Base-by-base conservation (phyloP, 1,140 invertebrate species). In the Drosophila asahinai region DNA sequence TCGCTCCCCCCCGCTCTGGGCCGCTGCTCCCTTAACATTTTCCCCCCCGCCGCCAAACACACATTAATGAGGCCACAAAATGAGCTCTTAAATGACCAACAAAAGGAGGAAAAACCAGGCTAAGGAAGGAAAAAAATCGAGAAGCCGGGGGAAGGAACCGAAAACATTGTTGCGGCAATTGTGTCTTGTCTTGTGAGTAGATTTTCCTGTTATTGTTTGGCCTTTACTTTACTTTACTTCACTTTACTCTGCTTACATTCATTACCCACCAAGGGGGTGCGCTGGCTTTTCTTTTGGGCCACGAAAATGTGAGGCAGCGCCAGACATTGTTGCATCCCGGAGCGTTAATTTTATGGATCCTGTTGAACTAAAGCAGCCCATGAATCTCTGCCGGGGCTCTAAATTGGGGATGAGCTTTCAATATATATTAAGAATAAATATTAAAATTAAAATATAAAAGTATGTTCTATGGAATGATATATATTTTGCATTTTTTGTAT, bases 331-430 rank as follows among this genome's bases (percentile, higher is more conserved):
- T 87, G 83, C 83, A 68, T 71, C 49, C 54, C 25, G 54, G 40
- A 27, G 25, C 65, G 83, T 77, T 86, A 83, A 87, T 86, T 87
- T 86, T 87, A 86, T 86, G 86, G 83, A 80, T 73, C 66, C 70
- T 72, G 80, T 87, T 73, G 52, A 80, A 72, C 83, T 75, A 72
- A 86, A 79, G 71, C 71, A 78, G 67, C 78, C 48, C 68, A 83
- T 82, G 67, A 83, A 80, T 87, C 65, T 63, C 55, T 57, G 38
- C 49, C 25, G 17, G 15, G 9, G 6, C 25, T 30, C 40, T 22
- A 9, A 38, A 15, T 55, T 22, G 38, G 33, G 1, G 17, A 33
- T 19, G 33, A 6, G 22, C 17, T 5, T 14, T 6, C 6, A 8
- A 2, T 25, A 0, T 25, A 17, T 36, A 19, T 22, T 22, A 22